Evolutionary conservation across 1,140 invertebrate genomes (phyloP).

Genomic region (Portunus trituberculatus): DNA sequence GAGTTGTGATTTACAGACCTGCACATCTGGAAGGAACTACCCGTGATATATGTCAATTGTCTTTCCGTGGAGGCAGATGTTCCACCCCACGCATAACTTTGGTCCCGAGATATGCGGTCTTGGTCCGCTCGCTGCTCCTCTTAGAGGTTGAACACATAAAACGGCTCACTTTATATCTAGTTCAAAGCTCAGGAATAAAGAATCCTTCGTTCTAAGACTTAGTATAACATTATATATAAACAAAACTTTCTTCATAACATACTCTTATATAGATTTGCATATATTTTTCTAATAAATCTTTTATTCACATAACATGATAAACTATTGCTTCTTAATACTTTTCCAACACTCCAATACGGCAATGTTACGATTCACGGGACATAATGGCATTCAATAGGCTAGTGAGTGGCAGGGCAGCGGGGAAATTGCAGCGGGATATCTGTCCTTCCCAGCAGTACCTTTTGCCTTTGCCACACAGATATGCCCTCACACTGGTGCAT

Average conservation of each 20-base stretch:
- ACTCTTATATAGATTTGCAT: not conserved
- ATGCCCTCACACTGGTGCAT: not conserved
- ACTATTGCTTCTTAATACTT: constrained; percentile 15
- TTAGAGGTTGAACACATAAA: not conserved
- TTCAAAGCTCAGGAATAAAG: not conserved
- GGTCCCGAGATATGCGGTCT: not conserved
- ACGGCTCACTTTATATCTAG: not conserved
- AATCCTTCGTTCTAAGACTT: not conserved
- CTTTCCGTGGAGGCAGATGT: not conserved
- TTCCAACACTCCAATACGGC: not conserved
- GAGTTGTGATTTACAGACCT: not conserved
- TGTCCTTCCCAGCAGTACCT: not conserved
- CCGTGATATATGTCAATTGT: not conserved
- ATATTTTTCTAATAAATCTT: not conserved
- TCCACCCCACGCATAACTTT: not conserved
- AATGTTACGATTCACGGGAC: not conserved
- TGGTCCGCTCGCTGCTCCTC: not conserved
- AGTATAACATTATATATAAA: not conserved
- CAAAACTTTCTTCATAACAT: not conserved
- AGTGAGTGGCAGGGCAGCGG: not conserved
- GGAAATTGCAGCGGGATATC: not conserved
- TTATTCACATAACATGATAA: constrained; percentile 15
- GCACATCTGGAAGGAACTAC: constrained; percentile 6
- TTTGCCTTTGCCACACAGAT: not conserved
- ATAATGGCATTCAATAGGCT: not conserved